Conservation (phyloP, 2,113 vertebrate genomes). For the Hipposideros armiger region DNA sequence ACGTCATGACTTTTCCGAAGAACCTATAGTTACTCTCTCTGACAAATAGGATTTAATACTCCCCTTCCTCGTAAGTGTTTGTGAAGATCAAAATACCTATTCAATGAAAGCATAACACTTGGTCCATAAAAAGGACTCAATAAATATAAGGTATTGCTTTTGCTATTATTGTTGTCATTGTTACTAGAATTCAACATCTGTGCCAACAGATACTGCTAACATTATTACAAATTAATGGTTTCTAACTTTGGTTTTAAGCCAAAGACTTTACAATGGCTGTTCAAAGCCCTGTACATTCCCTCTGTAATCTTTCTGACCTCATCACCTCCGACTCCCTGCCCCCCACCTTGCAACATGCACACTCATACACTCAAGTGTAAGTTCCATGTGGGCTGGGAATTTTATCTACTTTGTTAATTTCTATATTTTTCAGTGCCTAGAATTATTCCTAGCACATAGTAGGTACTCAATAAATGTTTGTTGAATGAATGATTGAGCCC, state of each 20-base stretch:
- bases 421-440: not conserved
- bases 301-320: conserved; percentile 1
- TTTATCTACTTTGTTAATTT: not conserved
- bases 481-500: not conserved
- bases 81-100: conserved; percentile 33
- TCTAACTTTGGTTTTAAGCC: not conserved
- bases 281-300: not conserved
- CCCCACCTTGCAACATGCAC: rapidly evolving
- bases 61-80: conserved; percentile 1
- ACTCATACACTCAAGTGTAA: not conserved
- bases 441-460: not conserved
- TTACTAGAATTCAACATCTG: not conserved
- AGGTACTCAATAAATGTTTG: not conserved
- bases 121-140: conserved; percentile 17
- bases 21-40: not conserved
- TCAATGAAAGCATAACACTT: not conserved
- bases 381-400: not conserved
- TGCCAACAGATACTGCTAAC: not conserved
- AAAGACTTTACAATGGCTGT: not conserved
- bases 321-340: not conserved
- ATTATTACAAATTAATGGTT: not conserved
- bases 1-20: too few relatives aligned
- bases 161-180: not conserved
- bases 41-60: conserved; percentile 19
- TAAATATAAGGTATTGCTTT: conserved; percentile 21